These are phyloP conservation scores for Nephila pilipes DNA, from an alignment of 1,140 invertebrate species.

Conservation along the genomic window DNA sequence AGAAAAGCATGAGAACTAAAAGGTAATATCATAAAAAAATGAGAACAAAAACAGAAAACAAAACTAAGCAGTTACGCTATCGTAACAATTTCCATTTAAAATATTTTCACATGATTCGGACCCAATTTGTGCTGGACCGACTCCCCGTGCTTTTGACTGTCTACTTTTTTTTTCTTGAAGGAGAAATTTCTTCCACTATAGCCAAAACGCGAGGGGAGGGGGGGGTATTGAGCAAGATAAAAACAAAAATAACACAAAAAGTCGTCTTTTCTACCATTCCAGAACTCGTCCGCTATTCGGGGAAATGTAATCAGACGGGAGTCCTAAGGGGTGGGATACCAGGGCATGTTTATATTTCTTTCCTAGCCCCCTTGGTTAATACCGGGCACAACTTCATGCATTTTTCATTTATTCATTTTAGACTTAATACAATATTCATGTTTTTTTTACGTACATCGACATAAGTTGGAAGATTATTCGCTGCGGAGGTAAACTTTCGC, in stretches of 20 bases:
- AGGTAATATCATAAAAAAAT: too few relatives aligned
- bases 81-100: slow-evolving; percentile 24
- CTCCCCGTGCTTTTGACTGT: background rate
- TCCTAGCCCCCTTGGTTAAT: slow-evolving; percentile 57
- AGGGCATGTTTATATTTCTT: slow-evolving; percentile 73
- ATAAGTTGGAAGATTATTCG: slow-evolving; percentile 75
- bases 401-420: slow-evolving; percentile 76
- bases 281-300: slow-evolving; percentile 31
- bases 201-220: slow-evolving; percentile 7
- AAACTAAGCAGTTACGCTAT: too few relatives aligned
- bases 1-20: too few relatives aligned
- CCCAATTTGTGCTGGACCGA: slow-evolving; percentile 6
- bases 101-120: slow-evolving; percentile 26
- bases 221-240: slow-evolving; percentile 24
- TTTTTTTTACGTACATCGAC: slow-evolving; percentile 70
- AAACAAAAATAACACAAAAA: slow-evolving; percentile 48
- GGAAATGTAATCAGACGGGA: slow-evolving; percentile 73
- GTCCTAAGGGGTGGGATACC: slow-evolving; percentile 9
- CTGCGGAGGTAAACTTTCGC: slow-evolving; percentile 71
- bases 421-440: slow-evolving; percentile 75
- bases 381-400: slow-evolving; percentile 74
- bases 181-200: background rate
- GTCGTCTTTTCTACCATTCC: slow-evolving; percentile 69
- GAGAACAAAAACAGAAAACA: too few relatives aligned
- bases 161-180: background rate